phyloP scores from a whole-genome alignment of 2,113 vertebrate genomes.

The Noturus placidus region DNA sequence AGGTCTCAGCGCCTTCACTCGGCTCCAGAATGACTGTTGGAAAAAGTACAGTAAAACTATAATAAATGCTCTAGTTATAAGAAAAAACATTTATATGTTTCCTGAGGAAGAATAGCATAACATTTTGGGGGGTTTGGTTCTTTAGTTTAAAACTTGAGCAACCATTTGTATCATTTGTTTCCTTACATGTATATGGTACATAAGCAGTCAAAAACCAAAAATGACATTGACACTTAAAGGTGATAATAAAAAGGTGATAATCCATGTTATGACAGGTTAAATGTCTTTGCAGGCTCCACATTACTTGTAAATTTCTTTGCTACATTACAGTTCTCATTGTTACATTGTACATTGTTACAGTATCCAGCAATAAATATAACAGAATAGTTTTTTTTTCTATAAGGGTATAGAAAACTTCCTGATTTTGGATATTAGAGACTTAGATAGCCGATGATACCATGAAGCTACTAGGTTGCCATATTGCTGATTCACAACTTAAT shows the following conservation, averaged over 20 bases:
- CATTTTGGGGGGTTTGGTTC: neutral
- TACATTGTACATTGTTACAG: too few species aligned
- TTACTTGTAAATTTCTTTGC: neutral
- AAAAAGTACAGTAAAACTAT: constrained; percentile 47
- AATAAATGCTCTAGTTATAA: neutral
- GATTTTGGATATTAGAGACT: neutral
- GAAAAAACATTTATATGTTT: neutral
- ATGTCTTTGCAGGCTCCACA: neutral
- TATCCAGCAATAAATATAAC: neutral
- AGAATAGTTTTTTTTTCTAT: neutral
- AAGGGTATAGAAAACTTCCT: neutral
- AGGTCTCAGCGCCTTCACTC: constrained; percentile 91
- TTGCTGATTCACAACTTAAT: neutral
- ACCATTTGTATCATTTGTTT: neutral
- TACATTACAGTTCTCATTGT: neutral
- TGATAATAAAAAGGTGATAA: too few species aligned
- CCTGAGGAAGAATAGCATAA: neutral
- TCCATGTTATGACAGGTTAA: neutral
- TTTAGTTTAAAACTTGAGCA: neutral
- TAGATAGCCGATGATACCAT: neutral
- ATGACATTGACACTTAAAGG: neutral
- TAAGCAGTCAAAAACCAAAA: neutral
- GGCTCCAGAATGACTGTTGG: constrained; percentile 89
- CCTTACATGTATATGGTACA: neutral
- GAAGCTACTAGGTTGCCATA: neutral